Conservation (phyloP, 2,797 vertebrate genomes). For the Pantherophis alleghaniensis region DNA sequence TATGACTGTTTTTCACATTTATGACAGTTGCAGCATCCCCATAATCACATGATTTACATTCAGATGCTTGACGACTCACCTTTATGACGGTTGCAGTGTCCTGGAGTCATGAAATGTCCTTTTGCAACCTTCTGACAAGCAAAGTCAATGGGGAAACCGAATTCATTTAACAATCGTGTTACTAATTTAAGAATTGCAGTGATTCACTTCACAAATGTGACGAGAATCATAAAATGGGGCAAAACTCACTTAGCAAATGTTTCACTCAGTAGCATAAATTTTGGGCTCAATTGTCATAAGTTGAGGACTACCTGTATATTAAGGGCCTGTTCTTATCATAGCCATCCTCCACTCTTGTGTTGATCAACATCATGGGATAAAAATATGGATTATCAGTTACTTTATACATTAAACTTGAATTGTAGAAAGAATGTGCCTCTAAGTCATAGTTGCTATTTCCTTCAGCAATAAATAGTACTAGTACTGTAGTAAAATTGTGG, state of each 20-base stretch:
- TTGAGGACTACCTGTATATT: not conserved
- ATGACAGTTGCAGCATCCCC: not conserved
- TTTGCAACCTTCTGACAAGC: not conserved
- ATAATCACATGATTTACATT: not conserved
- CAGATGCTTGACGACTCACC: not conserved
- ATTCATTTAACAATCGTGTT: not conserved
- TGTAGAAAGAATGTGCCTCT: not conserved
- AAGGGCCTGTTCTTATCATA: conserved; percentile 19
- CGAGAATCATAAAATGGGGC: not conserved
- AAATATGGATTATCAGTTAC: not conserved
- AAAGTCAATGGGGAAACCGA: not conserved
- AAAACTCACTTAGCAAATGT: not conserved
- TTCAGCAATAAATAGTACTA: not conserved
- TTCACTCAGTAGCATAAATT: not conserved
- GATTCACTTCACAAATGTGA: not conserved
- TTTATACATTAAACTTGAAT: not conserved
- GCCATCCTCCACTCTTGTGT: not conserved
- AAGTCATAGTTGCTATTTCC: not conserved
- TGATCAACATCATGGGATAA: not conserved
- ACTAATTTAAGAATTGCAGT: not conserved
- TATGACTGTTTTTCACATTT: not conserved
- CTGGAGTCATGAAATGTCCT: not conserved
- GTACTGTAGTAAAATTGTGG: not conserved
- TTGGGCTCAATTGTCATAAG: no score
- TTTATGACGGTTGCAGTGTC: not conserved